Evolutionary conservation across 1,140 invertebrate species (phyloP), one percentile per base, ranked within the genome.

Genomic region (Planococcus citri): DNA sequence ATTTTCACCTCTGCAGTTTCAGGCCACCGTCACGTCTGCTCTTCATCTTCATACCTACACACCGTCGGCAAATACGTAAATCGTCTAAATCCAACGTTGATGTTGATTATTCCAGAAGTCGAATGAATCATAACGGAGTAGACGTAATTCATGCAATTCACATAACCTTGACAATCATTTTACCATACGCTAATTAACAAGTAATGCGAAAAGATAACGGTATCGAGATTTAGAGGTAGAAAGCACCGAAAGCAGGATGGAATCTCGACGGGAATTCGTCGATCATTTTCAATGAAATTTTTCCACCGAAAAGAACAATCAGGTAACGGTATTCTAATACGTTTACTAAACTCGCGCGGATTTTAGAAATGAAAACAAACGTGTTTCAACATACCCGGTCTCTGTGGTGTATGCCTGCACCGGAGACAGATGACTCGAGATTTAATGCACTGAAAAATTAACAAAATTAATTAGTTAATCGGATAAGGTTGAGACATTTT

Each of bases 401-500:
- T 64, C 20, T 64, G 60, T 25, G 60, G 60, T 25, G 60, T 64
- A 64, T 64, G 60, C 17, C 60, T 64, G 60, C 60, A 64, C n/a
- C 93, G 86, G 33, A 97, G 81, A 78, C 92, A 94, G 81, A 97
- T 95, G 74, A 92, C 92, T 77, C 92, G 87, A 41, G 92, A 95
- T 79, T 90, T 87, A 77, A 97, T 96, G 79, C 94, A 96, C 94
- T 96, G 82, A 70, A 90, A 88, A 76, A 74, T 70, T 72, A 74
- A 73, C 69, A 21, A 70, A 24, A 68, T 57, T 17, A 24, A 33
- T 69, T 37, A 38, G n/a, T 37, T 58, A 51, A 69, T 69, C 27
- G 8, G 60, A 24, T 24, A 10, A 61, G 27, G n/a, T 27, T 8
- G 3, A 68, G 6, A 68, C 21, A 8, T 33, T 68, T 68, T 10